Percentiles rank a stretch among this genome's conserved stretches.
phyloP scores from a whole-genome alignment of 2,797 vertebrate genomes.

The Chloroceryle inda region DNA sequence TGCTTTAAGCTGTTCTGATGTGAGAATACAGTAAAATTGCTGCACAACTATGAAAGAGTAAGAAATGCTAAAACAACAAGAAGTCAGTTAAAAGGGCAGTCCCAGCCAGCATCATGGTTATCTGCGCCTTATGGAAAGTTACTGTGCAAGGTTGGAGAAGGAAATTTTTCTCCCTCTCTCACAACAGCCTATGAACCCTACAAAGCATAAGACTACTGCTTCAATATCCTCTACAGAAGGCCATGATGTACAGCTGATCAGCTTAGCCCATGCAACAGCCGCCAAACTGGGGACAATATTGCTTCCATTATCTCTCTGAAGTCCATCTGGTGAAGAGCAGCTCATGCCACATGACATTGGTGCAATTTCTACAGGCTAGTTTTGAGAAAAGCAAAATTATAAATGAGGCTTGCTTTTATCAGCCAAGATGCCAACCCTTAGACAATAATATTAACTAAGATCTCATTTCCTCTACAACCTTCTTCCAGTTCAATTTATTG shows the following conservation, averaged over 20 bases:
- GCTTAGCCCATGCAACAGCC: not conserved
- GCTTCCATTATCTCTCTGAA: not conserved
- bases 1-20: not conserved
- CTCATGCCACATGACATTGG: not conserved
- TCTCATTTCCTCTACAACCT: not conserved
- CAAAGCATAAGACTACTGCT: not conserved
- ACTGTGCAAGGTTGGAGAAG: not conserved
- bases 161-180: not conserved
- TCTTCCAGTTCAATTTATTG: conserved; percentile 10
- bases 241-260: conserved; percentile 4
- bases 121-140: not conserved
- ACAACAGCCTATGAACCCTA: not conserved
- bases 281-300: conserved; percentile 39
- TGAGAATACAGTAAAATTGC: not conserved
- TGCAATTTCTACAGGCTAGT: conserved; percentile 4
- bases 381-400: not conserved
- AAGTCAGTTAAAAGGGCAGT: not conserved
- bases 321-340: conserved; percentile 38
- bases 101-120: accelerated
- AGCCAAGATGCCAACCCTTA: not conserved
- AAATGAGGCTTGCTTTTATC: not conserved
- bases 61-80: not conserved
- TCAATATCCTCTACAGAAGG: not conserved
- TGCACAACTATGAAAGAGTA: not conserved
- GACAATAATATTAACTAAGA: conserved; percentile 35